Base-by-base conservation (phyloP, 2,888 invertebrate species). In the Alviniconcha strummeri region DNA sequence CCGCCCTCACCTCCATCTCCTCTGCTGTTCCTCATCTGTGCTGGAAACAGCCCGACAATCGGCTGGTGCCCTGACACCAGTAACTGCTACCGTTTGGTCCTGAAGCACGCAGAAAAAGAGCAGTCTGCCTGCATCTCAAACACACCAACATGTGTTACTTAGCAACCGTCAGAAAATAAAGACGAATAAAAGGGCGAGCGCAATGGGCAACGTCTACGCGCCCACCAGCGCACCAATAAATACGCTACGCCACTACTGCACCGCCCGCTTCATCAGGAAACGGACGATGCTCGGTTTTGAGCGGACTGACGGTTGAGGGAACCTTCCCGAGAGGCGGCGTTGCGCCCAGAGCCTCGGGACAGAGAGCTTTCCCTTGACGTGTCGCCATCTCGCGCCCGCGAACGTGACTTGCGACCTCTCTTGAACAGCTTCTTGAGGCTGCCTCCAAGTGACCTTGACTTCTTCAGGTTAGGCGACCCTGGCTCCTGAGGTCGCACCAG, bases 391-490 rank as follows among this genome's bases (percentile, higher is more conserved):
- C 87, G 82, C 57, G 89, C 88, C 83, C 88, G 85, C 57, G 89
- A 90, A 80, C 90, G 84, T 81, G 82, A 82, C 81, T 91, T 90
- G 64, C 91, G 87, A 80, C 91, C 89, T 75, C 91, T 85, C 71
- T 90, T 88, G 88, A 91, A 91, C 69, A 91, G 85, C 86, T 91
- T 91, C 87, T 90, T 91, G 15, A 91, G 86, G 81, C 91, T 91
- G 60, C 91, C 90, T n/a, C 91, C 91, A 5, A 91, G 87, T n/a
- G 91, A 91, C 77, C 90, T 86, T 19, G 91, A 91, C 84, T 91
- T 91, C 86, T 91, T 91, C 84, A 91, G 87, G 83, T 88, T 91
- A 52, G 91, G 90, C 19, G 90, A 88, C 36, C 87, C 86, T 13
- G 87, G 85, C 54, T 88, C 84, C 69, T 88, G 87, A 36, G 85